Conservation (phyloP, 2,797 vertebrate genomes). For the Trichosurus vulpecula region DNA sequence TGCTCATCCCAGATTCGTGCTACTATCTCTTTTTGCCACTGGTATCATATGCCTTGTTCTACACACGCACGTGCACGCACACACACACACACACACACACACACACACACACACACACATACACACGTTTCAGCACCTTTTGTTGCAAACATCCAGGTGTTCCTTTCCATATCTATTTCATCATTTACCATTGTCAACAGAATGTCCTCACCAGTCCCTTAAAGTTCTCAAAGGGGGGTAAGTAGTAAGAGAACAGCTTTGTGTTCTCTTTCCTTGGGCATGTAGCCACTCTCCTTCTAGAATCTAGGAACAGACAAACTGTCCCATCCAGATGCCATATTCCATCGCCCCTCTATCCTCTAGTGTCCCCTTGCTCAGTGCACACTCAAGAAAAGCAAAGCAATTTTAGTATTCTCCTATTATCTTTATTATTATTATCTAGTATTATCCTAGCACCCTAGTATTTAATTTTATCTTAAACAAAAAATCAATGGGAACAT, state of each 20-base stretch:
- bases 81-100: background rate
- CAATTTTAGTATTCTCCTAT: background rate
- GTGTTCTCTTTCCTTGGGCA: background rate
- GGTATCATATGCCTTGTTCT: background rate
- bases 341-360: background rate
- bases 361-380: background rate
- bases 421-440: background rate
- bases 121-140: background rate
- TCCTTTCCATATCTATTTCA: background rate
- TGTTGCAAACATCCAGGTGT: background rate
- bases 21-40: background rate
- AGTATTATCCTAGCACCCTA: background rate
- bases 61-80: too few relatives aligned
- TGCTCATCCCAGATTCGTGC: background rate
- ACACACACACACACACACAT: background rate
- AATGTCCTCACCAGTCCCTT: background rate
- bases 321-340: background rate
- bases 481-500: constrained; percentile 2
- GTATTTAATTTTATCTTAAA: constrained; percentile 6
- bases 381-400: background rate
- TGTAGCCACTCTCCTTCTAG: background rate
- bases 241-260: background rate
- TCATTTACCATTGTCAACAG: background rate
- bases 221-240: background rate
- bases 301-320: background rate